Base-by-base conservation (phyloP, 2,888 invertebrate species). In the Oscheius onirici region DNA sequence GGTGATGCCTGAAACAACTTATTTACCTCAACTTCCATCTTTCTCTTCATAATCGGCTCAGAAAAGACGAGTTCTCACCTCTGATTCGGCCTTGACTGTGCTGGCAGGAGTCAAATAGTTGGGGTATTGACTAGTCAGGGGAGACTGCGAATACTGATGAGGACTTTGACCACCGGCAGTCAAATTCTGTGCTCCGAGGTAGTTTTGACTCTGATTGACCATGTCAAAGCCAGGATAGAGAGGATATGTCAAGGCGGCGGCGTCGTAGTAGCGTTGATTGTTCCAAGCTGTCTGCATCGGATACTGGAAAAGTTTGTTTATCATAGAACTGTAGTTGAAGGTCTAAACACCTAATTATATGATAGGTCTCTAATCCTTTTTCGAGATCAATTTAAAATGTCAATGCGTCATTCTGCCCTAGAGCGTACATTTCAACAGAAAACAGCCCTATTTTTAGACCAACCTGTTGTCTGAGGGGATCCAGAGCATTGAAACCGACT, bases 21-120 rank as follows among this genome's bases (percentile, higher is more conserved):
- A 5, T 17, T 46, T 46, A 17, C n/a, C n/a, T n/a, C n/a, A n/a
- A n/a, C n/a, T n/a, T n/a, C n/a, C n/a, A n/a, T n/a, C n/a, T n/a
- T 46, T 46, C 13, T n/a, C 17, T 8, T 46, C 46, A 46, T 17
- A 46, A 46, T 20, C 3, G 46, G 17, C 3, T 46, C 13, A n/a
- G 46, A 13, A 13, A 43, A 11, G 20, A 46, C 46, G 46, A 20
- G n/a, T 20, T 46, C 63, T 61, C 26, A 70, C 75, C 55, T 79
- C 79, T 0, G 79, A 79, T 51, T 79, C 76, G 17, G 54, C 55
- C 44, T 72, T 72, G 28, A 72, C 68, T 11, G 72, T 65, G 24
- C 55, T 58, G 34, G 72, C 72, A 22, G 79, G 76, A 6, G 79
- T 79, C 75, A 79, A 58, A 51, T 79, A 79, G 70, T 69, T 79